Base-by-base conservation (phyloP, 2,797 vertebrate species). In the Clarias fuscus region DNA sequence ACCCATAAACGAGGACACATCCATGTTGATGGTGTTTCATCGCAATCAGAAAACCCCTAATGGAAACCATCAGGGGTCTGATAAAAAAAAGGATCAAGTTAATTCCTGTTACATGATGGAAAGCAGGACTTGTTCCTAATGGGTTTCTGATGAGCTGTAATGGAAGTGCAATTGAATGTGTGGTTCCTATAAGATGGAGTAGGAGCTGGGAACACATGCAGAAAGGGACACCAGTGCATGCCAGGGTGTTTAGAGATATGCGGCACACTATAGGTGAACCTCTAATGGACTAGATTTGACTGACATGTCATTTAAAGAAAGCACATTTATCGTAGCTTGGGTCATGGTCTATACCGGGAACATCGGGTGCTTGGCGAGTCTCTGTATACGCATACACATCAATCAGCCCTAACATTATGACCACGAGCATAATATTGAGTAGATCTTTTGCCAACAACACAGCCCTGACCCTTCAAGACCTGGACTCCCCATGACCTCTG, bases 101-200 rank as follows among this genome's bases (percentile, higher is more conserved):
- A 30, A 30, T 77, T 58, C 27, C 53, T 18, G 10, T 59, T 33
- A 30, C 6, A 3, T 56, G 73, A 56, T 76, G n/a, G 48, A 18
- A 76, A 53, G 8, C 73, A 76, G n/a, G 43, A 37, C 18, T 78
- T 78, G n/a, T 76, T 76, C 73, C 14, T 56, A 56, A 76, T 27
- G 24, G 15, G 27, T 30, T 59, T 77, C 27, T 33, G 53, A 27
- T 20, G 53, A 59, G 58, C 18, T 33, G 27, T 59, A 78, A 78
- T 59, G 27, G 18, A 78, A 78, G 56, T 33, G 27, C 75, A 59
- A 22, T 77, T 33, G 27, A 59, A 59, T 5, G 15, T 33, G 30
- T 78, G 56, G 56, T 78, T 78, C 30, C 10, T 59, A 37, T 37
- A 13, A 78, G 14, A 59, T 15, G 7, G 48, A 7, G 30, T 20